phyloP scores from a whole-genome alignment of 2,888 invertebrate species.

The Melinopterus prodromus region DNA sequence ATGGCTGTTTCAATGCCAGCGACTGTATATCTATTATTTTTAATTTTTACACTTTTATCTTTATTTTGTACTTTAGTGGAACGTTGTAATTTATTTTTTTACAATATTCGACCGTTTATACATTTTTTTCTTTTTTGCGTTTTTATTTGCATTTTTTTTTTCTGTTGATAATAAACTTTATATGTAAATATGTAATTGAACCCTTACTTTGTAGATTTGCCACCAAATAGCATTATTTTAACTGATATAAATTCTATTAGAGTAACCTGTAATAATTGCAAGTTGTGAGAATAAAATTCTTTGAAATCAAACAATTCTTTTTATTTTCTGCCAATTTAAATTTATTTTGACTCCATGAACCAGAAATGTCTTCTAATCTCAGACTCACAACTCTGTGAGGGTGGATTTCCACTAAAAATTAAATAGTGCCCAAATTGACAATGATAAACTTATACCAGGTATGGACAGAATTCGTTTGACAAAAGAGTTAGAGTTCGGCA shows the following conservation, averaged over 20 bases:
- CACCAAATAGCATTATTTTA: not conserved
- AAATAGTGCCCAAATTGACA: too few relatives aligned
- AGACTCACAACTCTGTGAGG: too few relatives aligned
- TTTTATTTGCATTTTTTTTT: not conserved
- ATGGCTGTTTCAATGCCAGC: not conserved
- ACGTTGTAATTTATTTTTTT: not conserved
- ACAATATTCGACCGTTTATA: not conserved
- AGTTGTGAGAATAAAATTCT: not conserved
- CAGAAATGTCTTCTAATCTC: too few relatives aligned
- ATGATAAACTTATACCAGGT: too few relatives aligned
- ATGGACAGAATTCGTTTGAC: too few relatives aligned
- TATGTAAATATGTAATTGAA: not conserved
- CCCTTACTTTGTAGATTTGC: not conserved
- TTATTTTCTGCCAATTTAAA: not conserved
- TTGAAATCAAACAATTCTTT: not conserved
- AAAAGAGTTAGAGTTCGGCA: too few relatives aligned
- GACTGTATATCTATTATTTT: not conserved
- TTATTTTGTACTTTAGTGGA: conserved; percentile 22
- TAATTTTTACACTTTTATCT: not conserved
- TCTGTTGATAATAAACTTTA: not conserved
- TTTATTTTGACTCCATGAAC: too few relatives aligned
- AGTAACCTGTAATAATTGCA: not conserved
- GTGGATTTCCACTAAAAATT: too few relatives aligned
- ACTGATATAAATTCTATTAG: not conserved
- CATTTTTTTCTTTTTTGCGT: not conserved